Conservation (phyloP, 1,140 invertebrate genomes). For the Panonychus citri region DNA sequence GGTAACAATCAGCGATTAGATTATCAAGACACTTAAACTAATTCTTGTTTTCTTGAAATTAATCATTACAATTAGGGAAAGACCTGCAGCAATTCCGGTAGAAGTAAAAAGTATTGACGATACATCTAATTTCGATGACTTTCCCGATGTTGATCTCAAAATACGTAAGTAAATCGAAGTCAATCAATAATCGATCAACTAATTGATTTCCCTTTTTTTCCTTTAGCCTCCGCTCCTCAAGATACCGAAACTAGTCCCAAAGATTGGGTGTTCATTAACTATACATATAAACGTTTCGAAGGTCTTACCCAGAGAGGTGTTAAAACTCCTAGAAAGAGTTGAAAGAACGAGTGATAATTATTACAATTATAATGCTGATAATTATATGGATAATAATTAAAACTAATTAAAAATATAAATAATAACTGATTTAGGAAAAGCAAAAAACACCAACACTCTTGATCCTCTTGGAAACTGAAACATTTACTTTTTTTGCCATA, state of each 20-base stretch:
- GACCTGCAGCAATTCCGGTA: constrained; percentile 88
- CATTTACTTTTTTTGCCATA: too few species aligned
- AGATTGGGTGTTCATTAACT: constrained; percentile 99
- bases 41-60: neutral
- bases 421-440: too few species aligned
- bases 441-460: too few species aligned
- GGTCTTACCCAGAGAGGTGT: constrained; percentile 57
- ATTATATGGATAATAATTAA: too few species aligned
- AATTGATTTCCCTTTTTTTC: constrained; percentile 28
- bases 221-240: constrained; percentile 29
- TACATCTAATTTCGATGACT: constrained; percentile 99
- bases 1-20: constrained; percentile 2
- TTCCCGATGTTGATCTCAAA: constrained; percentile 93
- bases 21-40: neutral
- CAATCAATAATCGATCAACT: neutral
- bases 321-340: constrained; percentile 11
- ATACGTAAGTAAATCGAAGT: constrained; percentile 28
- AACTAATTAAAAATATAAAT: too few species aligned
- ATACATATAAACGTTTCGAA: constrained; percentile 97
- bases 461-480: too few species aligned
- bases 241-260: constrained; percentile 42
- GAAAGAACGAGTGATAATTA: too few species aligned
- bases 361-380: too few species aligned
- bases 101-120: constrained; percentile 53
- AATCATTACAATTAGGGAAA: constrained; percentile 41